Conservation (phyloP, 2,113 vertebrate genomes). For the Symphodus melops region DNA sequence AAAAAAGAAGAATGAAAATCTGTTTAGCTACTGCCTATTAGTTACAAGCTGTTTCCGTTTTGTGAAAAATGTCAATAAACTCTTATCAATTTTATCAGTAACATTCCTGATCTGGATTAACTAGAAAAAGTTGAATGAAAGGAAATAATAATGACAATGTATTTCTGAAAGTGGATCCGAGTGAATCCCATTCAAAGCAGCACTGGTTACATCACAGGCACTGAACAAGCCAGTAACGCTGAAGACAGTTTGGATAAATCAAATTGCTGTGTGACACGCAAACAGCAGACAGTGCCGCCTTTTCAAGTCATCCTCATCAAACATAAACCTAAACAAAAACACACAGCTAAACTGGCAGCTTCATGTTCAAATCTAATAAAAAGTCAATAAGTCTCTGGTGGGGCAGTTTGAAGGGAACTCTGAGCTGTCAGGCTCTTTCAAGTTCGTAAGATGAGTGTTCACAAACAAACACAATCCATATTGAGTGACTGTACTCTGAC, state of each 20-base stretch:
- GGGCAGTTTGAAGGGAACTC: conserved; percentile 61
- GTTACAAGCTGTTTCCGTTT: too few relatives aligned
- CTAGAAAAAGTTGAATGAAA: conserved; percentile 15
- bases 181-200: conserved; percentile 33
- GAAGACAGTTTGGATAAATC: conserved; percentile 59
- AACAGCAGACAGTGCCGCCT: conserved; percentile 58
- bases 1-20: too few relatives aligned
- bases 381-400: conserved; percentile 59
- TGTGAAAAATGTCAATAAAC: too few relatives aligned
- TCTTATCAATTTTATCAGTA: too few relatives aligned
- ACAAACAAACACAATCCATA: conserved; percentile 81
- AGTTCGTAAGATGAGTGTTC: conserved; percentile 65
- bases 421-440: conserved; percentile 57
- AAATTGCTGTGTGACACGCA: conserved; percentile 61
- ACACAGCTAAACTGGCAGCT: conserved; percentile 71
- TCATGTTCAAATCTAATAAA: conserved; percentile 75
- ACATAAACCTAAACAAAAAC: conserved; percentile 77
- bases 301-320: conserved; percentile 72
- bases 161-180: conserved; percentile 17
- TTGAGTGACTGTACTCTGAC: conserved; percentile 63
- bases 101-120: background rate
- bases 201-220: conserved; percentile 44
- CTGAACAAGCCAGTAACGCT: conserved; percentile 35
- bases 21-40: too few relatives aligned
- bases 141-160: background rate